A percentile compares a stretch with the other conserved stretches of the same genome.
These are phyloP conservation scores for cattle (Bos taurus) DNA, from an alignment of 2,113 vertebrate genomes.

Conservation along the genomic window DNA sequence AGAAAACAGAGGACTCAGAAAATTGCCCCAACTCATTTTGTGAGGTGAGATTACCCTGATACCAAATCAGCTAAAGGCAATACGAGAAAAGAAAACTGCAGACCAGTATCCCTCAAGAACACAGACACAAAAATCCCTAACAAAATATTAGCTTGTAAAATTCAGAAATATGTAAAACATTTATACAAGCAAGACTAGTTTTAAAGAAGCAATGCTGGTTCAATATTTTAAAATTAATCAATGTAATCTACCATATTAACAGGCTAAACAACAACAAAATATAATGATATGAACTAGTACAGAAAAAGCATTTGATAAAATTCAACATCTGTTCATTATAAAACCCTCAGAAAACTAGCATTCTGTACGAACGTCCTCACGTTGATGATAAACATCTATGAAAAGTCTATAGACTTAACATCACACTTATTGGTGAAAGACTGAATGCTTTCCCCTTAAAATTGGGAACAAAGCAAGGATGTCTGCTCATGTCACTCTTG, in stretches of 20 bases:
- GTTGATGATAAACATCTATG: background rate
- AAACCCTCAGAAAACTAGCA: background rate
- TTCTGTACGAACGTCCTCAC: background rate
- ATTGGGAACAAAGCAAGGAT: background rate
- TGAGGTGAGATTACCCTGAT: background rate
- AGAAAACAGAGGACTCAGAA: constrained; percentile 9
- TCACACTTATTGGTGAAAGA: background rate
- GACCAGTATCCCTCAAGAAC: background rate
- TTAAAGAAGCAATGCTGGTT: background rate
- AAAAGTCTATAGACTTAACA: background rate
- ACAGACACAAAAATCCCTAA: background rate
- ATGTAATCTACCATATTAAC: background rate
- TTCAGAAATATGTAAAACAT: constrained; percentile 9
- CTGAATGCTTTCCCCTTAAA: background rate
- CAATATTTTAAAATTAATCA: constrained; percentile 23
- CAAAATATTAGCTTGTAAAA: background rate
- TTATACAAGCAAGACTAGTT: background rate
- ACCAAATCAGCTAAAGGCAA: background rate
- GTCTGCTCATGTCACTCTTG: background rate
- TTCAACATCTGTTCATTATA: background rate
- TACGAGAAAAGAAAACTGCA: background rate
- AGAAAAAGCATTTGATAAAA: constrained; percentile 42
- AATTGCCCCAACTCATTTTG: background rate
- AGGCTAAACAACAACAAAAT: constrained; percentile 14
- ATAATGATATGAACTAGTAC: background rate